Percentiles rank a stretch among this genome's conserved stretches.
Conservation (phyloP, 2,888 invertebrate genomes). For the Sisyra nigra region DNA sequence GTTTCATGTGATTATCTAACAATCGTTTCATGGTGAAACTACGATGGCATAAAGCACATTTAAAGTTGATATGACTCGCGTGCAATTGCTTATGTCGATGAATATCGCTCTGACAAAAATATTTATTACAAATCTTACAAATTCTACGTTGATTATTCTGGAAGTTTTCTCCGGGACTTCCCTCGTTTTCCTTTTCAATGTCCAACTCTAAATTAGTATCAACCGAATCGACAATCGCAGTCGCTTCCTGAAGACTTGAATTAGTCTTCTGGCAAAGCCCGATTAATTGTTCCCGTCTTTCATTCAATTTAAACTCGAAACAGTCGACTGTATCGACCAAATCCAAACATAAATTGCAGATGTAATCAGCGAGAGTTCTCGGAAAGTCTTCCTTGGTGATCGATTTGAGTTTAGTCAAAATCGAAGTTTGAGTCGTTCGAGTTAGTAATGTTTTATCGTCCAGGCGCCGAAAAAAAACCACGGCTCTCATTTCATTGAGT, state of each 20-base stretch:
- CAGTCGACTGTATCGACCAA: conserved; percentile 27
- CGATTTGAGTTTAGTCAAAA: conserved; percentile 19
- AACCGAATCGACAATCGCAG: neutral
- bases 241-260: neutral
- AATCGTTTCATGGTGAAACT: conserved; percentile 18
- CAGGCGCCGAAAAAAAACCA: conserved; percentile 23
- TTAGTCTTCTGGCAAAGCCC: conserved; percentile 19
- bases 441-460: conserved; percentile 23
- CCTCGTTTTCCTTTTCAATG: neutral
- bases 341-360: conserved; percentile 25
- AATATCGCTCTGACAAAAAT: conserved; percentile 6
- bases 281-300: conserved; percentile 20
- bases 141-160: conserved; percentile 5
- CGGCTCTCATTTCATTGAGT: conserved; percentile 14
- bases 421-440: conserved; percentile 24
- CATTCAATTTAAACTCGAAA: conserved; percentile 23
- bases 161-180: neutral
- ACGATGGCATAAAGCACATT: conserved; percentile 22
- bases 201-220: neutral
- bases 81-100: conserved; percentile 7
- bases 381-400: conserved; percentile 17
- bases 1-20: conserved; percentile 18
- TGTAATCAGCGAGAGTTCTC: conserved; percentile 13
- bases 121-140: conserved; percentile 8
- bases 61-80: conserved; percentile 13